Evolutionary conservation across 1,140 invertebrate genomes (phyloP).

Genomic region (Aphelenchoides fujianensis): DNA sequence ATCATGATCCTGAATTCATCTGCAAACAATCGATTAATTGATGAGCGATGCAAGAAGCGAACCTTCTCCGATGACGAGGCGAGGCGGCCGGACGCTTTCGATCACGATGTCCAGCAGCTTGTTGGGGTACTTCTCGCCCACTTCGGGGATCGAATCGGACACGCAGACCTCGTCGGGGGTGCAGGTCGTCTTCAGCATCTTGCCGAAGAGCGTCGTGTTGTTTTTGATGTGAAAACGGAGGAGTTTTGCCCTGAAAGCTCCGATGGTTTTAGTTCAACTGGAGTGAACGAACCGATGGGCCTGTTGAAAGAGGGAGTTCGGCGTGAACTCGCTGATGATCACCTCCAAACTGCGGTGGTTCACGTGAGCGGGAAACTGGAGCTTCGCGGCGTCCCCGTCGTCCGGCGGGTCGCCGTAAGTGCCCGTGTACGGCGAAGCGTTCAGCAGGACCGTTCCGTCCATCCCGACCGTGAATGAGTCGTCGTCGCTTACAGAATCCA

Average conservation of each 20-base stretch:
- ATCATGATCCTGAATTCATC: constrained; percentile 22
- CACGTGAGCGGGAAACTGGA: constrained; percentile 28
- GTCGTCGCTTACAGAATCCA: constrained; percentile 36
- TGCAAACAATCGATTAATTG: too few relatives aligned
- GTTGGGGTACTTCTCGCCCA: constrained; percentile 44
- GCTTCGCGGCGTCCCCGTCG: constrained; percentile 7
- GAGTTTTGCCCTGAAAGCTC: constrained; percentile 43
- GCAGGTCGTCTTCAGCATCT: constrained; percentile 38
- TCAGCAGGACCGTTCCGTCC: constrained; percentile 29
- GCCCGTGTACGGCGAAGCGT: constrained; percentile 10
- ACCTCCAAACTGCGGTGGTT: constrained; percentile 30
- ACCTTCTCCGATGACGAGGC: constrained; percentile 36
- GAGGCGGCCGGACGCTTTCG: constrained; percentile 39
- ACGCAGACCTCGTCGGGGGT: constrained; percentile 45
- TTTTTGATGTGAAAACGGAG: constrained; percentile 29
- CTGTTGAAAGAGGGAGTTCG: constrained; percentile 33
- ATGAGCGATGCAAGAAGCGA: too few relatives aligned
- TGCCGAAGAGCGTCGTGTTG: constrained; percentile 46
- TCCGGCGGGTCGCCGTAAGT: not conserved
- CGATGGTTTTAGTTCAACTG: too few relatives aligned
- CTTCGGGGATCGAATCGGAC: constrained; percentile 46
- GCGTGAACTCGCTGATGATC: constrained; percentile 39
- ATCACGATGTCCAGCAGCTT: constrained; percentile 39
- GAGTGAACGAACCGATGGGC: constrained; percentile 33
- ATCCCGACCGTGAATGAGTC: constrained; percentile 39